phyloP scores from a whole-genome alignment of 2,797 vertebrate genomes.

The Leptodactylus fallax region DNA sequence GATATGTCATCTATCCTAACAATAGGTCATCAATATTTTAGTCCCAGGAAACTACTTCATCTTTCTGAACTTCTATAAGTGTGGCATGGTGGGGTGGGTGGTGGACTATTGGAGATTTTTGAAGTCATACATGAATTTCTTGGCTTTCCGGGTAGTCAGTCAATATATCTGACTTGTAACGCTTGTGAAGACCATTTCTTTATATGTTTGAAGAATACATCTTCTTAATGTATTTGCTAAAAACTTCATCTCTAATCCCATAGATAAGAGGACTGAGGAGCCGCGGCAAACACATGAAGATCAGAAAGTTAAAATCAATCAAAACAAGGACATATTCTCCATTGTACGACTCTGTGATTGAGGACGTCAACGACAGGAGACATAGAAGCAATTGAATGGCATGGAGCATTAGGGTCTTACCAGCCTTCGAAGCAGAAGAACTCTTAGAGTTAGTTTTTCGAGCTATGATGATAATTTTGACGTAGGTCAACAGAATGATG shows the following conservation, averaged over 20 bases:
- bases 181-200: not conserved
- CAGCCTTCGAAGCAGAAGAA: conserved; percentile 34
- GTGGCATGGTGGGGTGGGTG: no score
- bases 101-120: not conserved
- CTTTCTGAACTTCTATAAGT: no score
- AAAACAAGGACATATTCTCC: not conserved
- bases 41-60: no score
- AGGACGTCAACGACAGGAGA: not conserved
- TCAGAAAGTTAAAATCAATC: not conserved
- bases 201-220: not conserved
- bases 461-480: conserved; percentile 39
- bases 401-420: conserved; percentile 48
- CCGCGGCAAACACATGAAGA: conserved; percentile 50
- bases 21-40: no score
- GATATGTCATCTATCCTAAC: no score
- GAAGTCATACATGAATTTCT: no score
- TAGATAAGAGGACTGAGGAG: conserved; percentile 54
- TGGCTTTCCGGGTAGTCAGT: no score
- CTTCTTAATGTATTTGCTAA: not conserved
- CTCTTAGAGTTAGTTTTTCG: not conserved
- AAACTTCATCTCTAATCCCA: conserved; percentile 49
- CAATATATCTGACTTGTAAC: not conserved
- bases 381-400: conserved; percentile 29
- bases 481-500: conserved; percentile 41
- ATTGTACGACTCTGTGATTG: not conserved